Base-by-base conservation (phyloP, 1,140 invertebrate genomes). In the Drosophila seguyi region DNA sequence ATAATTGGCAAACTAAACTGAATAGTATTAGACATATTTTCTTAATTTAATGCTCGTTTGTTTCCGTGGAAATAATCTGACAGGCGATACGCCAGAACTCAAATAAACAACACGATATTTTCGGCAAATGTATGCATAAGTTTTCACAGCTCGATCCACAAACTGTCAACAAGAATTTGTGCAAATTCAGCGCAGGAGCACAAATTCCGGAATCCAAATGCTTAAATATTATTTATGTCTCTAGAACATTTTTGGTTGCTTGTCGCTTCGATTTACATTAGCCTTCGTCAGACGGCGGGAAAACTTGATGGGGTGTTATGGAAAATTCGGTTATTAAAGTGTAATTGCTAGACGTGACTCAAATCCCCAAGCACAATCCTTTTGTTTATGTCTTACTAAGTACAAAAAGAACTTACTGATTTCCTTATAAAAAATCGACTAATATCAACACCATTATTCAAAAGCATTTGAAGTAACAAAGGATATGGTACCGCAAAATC, bases 81-180 rank as follows among this genome's bases (percentile, higher is more conserved):
- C 52, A 56, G 50, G 48, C 48, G 18, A 45, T 56, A 69, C 48
- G 20, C 63, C 27, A 29, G 50, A 68, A 41, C 18, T 47, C 38
- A 50, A 57, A 36, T 27, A 57, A 67, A 38, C 42, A 57, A 57
- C 38, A 63, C 66, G 22, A 52, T 59, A 31, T 60, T 25, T 44
- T 31, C 18, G 22, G 25, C 45, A 44, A 55, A 62, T 47, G n/a
- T 74, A 74, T 74, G 58, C 50, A 61, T 74, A 31, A 36, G 69
- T 74, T 42, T 50, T 16, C 45, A 48, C 55, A 61, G 18, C 20
- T 50, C 22, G 45, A 38, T n/a, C n/a, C 71, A 75, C 62, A 76
- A 62, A 77, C 75, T 77, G 75, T 76, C 75, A 77, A 61, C 73
- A 77, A 50, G 63, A 76, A 76, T 76, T 77, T 77, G 75, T 58